phyloP scores from a whole-genome alignment of 2,888 invertebrate genomes.

The Monoplex corrugatus region DNA sequence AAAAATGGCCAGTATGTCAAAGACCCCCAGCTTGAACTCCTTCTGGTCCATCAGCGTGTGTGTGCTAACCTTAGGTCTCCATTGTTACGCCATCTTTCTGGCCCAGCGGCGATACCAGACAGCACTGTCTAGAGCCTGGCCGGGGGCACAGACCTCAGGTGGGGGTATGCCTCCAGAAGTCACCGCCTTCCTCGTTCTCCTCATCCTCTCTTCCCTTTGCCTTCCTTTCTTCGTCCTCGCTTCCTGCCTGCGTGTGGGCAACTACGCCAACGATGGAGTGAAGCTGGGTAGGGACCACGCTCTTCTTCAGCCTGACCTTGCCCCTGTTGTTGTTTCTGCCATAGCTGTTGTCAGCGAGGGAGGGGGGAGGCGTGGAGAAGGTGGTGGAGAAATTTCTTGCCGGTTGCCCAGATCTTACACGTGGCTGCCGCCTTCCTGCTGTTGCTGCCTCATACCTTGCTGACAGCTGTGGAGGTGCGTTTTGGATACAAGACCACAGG shows the following conservation, averaged over 20 bases:
- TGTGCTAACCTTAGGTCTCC: conserved; percentile 87
- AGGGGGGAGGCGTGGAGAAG: conserved; percentile 53
- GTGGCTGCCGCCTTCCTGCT: conserved; percentile 91
- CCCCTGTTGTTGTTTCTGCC: no score
- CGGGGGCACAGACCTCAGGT: conserved; percentile 62
- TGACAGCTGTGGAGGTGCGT: conserved; percentile 92
- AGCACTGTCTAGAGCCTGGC: conserved; percentile 59
- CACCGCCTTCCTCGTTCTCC: conserved; percentile 88
- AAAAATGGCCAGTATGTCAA: background rate
- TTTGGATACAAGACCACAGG: conserved; percentile 85
- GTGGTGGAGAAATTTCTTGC: conserved; percentile 88
- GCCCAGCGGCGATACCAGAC: conserved; percentile 78
- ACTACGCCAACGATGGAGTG: conserved; percentile 93
- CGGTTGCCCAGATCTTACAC: conserved; percentile 92
- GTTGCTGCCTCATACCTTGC: conserved; percentile 90
- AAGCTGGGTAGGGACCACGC: conserved; percentile 87
- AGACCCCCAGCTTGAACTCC: conserved; percentile 85
- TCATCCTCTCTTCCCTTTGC: conserved; percentile 86
- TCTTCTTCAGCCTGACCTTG: conserved; percentile 70
- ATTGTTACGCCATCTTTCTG: conserved; percentile 81
- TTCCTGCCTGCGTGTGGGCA: conserved; percentile 86
- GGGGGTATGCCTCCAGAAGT: conserved; percentile 84
- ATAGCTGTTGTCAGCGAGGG: conserved; percentile 59
- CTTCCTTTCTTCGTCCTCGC: conserved; percentile 90
- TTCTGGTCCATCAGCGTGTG: conserved; percentile 93